Percentiles rank a stretch among this genome's conserved stretches.
Evolutionary conservation across 2,888 invertebrate species (phyloP).

Genomic region (Athalia circularis): DNA sequence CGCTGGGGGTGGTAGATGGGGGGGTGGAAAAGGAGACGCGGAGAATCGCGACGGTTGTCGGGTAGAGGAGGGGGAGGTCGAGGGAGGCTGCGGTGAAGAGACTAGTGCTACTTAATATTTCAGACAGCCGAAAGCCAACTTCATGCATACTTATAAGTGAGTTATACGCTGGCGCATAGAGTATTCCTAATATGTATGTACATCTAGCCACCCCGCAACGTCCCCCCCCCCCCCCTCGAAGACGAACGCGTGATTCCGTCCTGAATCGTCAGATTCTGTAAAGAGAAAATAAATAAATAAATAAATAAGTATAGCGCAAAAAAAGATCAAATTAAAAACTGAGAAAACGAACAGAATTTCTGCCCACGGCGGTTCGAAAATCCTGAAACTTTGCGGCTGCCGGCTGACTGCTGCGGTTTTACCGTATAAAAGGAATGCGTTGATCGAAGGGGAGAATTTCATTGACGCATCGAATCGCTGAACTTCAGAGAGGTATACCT

Average conservation of each 20-base stretch:
- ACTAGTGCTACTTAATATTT: slow-evolving; percentile 66
- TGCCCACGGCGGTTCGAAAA: no score
- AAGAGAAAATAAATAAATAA: no score
- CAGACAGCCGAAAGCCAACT: slow-evolving; percentile 62
- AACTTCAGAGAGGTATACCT: no score
- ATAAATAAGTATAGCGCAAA: no score
- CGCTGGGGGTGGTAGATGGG: slow-evolving; percentile 19
- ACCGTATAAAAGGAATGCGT: no score
- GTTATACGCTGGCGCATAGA: slow-evolving; percentile 34
- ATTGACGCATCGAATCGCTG: no score
- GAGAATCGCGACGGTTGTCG: not conserved
- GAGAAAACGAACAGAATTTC: no score
- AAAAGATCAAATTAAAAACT: no score
- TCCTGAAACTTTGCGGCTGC: no score
- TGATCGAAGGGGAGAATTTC: no score
- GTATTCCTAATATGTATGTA: slow-evolving; percentile 35
- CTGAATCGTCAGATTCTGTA: slow-evolving; percentile 19
- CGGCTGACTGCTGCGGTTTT: no score
- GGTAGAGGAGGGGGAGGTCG: not conserved
- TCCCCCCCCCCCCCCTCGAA: not conserved
- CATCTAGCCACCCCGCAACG: not conserved
- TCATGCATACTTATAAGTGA: slow-evolving; percentile 64
- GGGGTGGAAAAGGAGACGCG: not conserved
- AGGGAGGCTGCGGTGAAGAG: slow-evolving; percentile 30
- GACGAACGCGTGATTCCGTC: slow-evolving; percentile 9